Evolutionary conservation across 2,888 invertebrate genomes (phyloP).

Genomic region (Dendrolimus houi): DNA sequence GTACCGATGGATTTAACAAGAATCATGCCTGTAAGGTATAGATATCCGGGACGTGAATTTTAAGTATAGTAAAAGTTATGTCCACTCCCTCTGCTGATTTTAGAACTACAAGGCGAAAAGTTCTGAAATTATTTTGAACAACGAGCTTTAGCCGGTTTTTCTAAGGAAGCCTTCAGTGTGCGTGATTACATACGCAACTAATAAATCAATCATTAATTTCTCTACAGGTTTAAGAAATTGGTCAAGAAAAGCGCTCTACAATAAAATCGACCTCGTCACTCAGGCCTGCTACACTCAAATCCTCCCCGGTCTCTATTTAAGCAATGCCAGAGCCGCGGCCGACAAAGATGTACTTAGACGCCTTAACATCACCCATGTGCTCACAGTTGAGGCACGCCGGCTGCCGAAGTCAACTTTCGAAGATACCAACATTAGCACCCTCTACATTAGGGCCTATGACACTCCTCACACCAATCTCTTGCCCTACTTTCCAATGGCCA

Average conservation of each 20-base stretch:
- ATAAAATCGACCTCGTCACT: slow-evolving; percentile 60
- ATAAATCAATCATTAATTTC: too few species aligned
- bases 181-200: too few species aligned
- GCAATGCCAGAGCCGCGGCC: slow-evolving; percentile 60
- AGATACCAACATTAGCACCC: slow-evolving; percentile 49
- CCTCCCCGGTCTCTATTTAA: slow-evolving; percentile 55
- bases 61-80: too few species aligned
- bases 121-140: too few species aligned
- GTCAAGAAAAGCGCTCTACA: slow-evolving; percentile 50
- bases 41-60: too few species aligned
- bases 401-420: slow-evolving; percentile 53
- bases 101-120: too few species aligned
- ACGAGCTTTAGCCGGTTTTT: too few species aligned
- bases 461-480: slow-evolving; percentile 57
- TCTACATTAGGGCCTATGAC: slow-evolving; percentile 69
- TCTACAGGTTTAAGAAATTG: slow-evolving; percentile 35
- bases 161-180: too few species aligned
- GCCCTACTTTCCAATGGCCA: slow-evolving; percentile 68
- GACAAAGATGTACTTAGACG: slow-evolving; percentile 45
- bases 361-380: slow-evolving; percentile 65
- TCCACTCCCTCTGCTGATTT: too few species aligned
- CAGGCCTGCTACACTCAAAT: slow-evolving; percentile 60
- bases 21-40: too few species aligned
- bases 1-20: too few species aligned
- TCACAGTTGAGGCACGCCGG: slow-evolving; percentile 60